A percentile compares a stretch with the other conserved stretches of the same genome.
Evolutionary conservation across 2,113 vertebrate genomes (phyloP).

Genomic region (zebrafish (Danio rerio)): DNA sequence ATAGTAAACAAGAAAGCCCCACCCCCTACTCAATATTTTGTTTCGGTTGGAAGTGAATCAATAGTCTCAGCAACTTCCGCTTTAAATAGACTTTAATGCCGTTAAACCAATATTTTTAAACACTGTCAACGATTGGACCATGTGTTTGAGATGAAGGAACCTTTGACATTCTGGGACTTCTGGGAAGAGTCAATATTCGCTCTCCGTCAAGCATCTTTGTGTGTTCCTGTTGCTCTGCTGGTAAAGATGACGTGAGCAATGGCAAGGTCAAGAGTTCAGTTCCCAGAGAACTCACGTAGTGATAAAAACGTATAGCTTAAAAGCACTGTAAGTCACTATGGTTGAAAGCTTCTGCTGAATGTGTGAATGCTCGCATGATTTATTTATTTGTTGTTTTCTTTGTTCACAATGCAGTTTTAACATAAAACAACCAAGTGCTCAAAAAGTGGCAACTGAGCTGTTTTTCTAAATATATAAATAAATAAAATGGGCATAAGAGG

Average conservation of each 20-base stretch:
- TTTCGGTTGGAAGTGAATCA: too few relatives aligned
- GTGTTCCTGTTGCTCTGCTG: neutral
- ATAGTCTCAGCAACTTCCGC: too few relatives aligned
- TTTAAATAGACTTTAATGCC: neutral
- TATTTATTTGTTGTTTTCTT: neutral
- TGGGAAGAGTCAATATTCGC: neutral
- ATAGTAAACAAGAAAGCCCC: too few relatives aligned
- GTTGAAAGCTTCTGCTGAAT: neutral
- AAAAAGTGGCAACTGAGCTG: neutral
- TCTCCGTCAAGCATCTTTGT: neutral
- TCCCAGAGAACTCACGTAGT: neutral
- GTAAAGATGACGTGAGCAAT: neutral
- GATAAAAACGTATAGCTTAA: slow-evolving; percentile 5
- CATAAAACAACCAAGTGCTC: neutral
- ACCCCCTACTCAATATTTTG: too few relatives aligned
- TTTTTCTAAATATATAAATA: neutral
- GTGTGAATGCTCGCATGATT: neutral
- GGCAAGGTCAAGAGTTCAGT: neutral
- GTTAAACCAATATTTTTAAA: slow-evolving; percentile 35
- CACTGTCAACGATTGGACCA: slow-evolving; percentile 39
- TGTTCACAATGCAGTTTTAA: neutral
- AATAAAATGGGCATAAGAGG: too few relatives aligned
- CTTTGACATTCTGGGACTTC: slow-evolving; percentile 7
- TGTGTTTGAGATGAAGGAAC: slow-evolving; percentile 44
- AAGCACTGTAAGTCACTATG: slow-evolving; percentile 1